Percentiles rank a stretch among this genome's conserved stretches.
These are phyloP conservation scores for Goniozus legneri DNA, from an alignment of 1,140 invertebrate species.

Conservation along the genomic window DNA sequence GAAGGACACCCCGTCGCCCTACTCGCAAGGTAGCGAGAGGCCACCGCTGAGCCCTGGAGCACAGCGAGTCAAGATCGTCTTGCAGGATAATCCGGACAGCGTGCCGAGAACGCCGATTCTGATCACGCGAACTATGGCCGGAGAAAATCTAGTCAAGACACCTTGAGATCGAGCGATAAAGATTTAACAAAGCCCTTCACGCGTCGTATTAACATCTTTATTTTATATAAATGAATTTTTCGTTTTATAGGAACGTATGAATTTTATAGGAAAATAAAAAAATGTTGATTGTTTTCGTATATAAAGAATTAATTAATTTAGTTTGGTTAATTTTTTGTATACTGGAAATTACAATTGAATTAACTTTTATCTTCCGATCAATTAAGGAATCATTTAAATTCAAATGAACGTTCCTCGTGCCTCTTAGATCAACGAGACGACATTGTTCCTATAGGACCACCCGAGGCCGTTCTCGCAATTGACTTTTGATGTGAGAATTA, in stretches of 20 bases:
- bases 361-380: too few relatives aligned
- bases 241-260: too few relatives aligned
- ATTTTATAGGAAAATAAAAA: too few relatives aligned
- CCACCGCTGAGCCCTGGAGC: constrained; percentile 43
- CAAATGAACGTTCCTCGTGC: too few relatives aligned
- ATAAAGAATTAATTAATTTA: too few relatives aligned
- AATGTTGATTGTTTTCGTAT: too few relatives aligned
- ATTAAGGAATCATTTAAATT: too few relatives aligned
- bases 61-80: constrained; percentile 49
- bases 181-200: too few relatives aligned
- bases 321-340: too few relatives aligned
- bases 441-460: constrained; percentile 19
- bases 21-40: constrained; percentile 16
- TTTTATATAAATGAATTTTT: constrained; percentile 2
- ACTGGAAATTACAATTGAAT: too few relatives aligned
- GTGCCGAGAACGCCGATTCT: constrained; percentile 50
- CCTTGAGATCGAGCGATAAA: constrained; percentile 35
- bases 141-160: constrained; percentile 49
- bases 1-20: constrained; percentile 12
- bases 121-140: constrained; percentile 44
- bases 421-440: too few relatives aligned
- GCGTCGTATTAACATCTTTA: constrained; percentile 3
- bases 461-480: neutral
- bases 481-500: constrained; percentile 9
- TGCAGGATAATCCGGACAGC: constrained; percentile 52